Percentiles rank a stretch among this genome's conserved stretches.
These are phyloP conservation scores for Neopipo cinnamomea DNA, from an alignment of 2,113 vertebrate genomes.

Conservation along the genomic window DNA sequence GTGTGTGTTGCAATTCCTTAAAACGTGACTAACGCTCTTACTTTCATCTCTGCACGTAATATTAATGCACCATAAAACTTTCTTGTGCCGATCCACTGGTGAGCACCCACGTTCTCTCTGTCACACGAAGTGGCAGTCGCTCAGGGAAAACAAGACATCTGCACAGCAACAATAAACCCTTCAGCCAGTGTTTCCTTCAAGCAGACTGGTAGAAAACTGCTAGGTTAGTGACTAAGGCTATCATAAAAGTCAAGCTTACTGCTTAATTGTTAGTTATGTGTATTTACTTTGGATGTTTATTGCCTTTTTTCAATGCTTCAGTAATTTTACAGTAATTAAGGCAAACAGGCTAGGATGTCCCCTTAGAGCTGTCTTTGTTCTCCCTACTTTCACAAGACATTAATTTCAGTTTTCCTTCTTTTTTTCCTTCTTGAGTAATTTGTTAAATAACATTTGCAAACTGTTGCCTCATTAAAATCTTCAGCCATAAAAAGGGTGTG, in stretches of 20 bases:
- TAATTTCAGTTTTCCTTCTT: slow-evolving; percentile 40
- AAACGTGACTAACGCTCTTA: neutral
- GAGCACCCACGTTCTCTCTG: neutral
- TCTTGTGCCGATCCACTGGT: neutral
- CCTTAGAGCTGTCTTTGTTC: slow-evolving; percentile 18
- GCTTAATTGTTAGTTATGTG: slow-evolving; percentile 34
- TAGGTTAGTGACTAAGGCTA: slow-evolving; percentile 19
- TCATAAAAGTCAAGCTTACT: neutral
- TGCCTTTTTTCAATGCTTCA: slow-evolving; percentile 23
- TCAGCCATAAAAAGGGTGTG: neutral
- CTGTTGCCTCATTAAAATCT: neutral
- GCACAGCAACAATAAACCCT: neutral
- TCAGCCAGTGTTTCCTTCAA: neutral
- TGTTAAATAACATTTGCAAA: slow-evolving; percentile 3
- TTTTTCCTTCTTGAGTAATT: neutral
- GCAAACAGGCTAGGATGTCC: neutral
- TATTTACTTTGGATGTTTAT: slow-evolving; percentile 30
- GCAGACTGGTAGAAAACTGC: slow-evolving; percentile 2
- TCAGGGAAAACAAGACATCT: neutral
- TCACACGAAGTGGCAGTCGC: neutral
- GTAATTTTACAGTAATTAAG: slow-evolving; percentile 39
- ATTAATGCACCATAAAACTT: slow-evolving; percentile 21
- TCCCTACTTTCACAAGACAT: slow-evolving; percentile 35
- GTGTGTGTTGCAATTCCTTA: neutral
- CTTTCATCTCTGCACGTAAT: neutral